A percentile compares a stretch with the other conserved stretches of the same genome.
phyloP scores from a whole-genome alignment of 2,888 invertebrate genomes.

The Laspeyria flexula region DNA sequence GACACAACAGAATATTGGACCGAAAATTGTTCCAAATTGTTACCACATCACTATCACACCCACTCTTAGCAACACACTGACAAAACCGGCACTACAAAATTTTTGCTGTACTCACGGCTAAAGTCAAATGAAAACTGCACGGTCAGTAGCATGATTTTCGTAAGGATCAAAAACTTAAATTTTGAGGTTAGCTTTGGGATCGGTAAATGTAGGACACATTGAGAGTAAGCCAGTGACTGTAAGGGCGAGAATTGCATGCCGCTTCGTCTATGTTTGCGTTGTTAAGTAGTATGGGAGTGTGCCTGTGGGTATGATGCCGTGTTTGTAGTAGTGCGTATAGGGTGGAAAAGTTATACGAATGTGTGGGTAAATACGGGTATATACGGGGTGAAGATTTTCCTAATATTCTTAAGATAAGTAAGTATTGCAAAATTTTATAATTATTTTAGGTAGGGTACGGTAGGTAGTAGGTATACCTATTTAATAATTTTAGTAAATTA shows the following conservation, averaged over 20 bases:
- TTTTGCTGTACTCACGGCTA: conserved; percentile 29
- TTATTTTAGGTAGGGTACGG: too few species aligned
- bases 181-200: conserved; percentile 82
- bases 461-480: too few species aligned
- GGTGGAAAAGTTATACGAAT: conserved; percentile 49
- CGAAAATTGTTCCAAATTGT: conserved; percentile 43
- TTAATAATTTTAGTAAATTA: too few species aligned
- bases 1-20: conserved; percentile 42
- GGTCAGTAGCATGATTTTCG: conserved; percentile 49
- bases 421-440: too few species aligned
- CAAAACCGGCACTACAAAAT: conserved; percentile 21
- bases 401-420: conserved; percentile 16
- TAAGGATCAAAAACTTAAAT: conserved; percentile 64
- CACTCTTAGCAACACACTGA: conserved; percentile 27
- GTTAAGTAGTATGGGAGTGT: conserved; percentile 47
- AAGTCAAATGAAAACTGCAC: conserved; percentile 47
- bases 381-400: conserved; percentile 48
- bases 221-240: conserved; percentile 57
- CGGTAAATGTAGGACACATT: conserved; percentile 78
- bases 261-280: conserved; percentile 58
- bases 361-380: conserved; percentile 57
- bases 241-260: conserved; percentile 68
- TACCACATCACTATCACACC: conserved; percentile 26
- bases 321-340: conserved; percentile 45
- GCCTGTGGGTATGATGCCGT: conserved; percentile 52